phyloP scores from a whole-genome alignment of 2,888 invertebrate genomes.

The Gastrophysa polygoni region DNA sequence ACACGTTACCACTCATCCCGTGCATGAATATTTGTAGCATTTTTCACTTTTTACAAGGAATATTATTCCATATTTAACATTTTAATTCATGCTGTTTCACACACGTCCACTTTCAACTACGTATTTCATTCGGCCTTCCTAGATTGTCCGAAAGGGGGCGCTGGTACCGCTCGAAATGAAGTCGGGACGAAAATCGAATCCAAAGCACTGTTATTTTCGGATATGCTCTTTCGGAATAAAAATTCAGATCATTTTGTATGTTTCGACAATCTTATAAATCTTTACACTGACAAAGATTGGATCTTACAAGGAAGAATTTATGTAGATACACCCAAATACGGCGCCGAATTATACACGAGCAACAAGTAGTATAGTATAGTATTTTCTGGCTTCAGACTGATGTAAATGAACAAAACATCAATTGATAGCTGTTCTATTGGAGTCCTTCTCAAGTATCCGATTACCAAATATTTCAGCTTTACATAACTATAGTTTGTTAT shows the following conservation, averaged over 20 bases:
- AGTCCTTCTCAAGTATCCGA: not conserved
- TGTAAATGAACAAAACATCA: no score
- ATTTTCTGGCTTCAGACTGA: no score
- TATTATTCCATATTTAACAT: constrained; percentile 52
- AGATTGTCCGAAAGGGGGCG: constrained; percentile 14
- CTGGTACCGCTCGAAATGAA: constrained; percentile 26
- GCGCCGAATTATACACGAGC: not conserved
- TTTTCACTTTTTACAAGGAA: constrained; percentile 44
- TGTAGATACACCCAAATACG: constrained; percentile 8
- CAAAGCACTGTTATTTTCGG: constrained; percentile 13
- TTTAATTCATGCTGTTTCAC: constrained; percentile 53
- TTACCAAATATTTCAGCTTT: constrained; percentile 4
- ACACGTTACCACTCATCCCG: constrained; percentile 45
- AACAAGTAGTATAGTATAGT: no score
- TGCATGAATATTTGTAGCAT: constrained; percentile 41
- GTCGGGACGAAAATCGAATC: constrained; percentile 42
- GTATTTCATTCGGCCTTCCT: constrained; percentile 38
- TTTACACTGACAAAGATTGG: not conserved
- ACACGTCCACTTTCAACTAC: constrained; percentile 55
- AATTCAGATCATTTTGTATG: not conserved
- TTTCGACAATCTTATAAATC: not conserved
- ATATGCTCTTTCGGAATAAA: not conserved
- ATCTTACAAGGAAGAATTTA: not conserved
- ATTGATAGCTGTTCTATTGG: no score
- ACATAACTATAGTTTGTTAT: not conserved